These are phyloP conservation scores for Oncopodura yosiiana DNA, from an alignment of 1,140 invertebrate genomes.

Conservation along the genomic window DNA sequence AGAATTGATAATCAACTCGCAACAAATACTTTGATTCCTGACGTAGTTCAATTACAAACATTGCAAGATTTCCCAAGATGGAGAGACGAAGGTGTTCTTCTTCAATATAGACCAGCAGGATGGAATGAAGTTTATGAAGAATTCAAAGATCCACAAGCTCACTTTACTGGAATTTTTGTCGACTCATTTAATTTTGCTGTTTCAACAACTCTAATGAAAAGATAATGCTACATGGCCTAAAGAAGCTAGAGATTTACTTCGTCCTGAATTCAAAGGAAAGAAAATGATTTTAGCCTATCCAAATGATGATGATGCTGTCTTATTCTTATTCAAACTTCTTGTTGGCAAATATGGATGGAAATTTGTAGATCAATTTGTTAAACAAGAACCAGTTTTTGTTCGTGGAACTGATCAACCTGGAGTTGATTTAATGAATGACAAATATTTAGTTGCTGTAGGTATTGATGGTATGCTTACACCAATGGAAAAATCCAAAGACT, in stretches of 20 bases:
- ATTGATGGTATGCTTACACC: background rate
- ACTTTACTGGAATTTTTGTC: background rate
- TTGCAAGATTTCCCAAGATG: constrained; percentile 23
- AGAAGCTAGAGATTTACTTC: constrained; percentile 15
- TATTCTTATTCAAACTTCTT: constrained; percentile 18
- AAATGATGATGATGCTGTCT: constrained; percentile 27
- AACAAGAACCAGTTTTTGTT: constrained; percentile 4
- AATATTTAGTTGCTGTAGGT: background rate
- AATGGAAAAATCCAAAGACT: no score
- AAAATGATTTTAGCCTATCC: constrained; percentile 19
- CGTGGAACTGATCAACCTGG: constrained; percentile 7
- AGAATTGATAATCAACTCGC: constrained; percentile 19
- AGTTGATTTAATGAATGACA: background rate
- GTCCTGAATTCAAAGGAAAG: constrained; percentile 14
- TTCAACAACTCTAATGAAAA: constrained; percentile 2
- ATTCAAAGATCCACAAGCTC: constrained; percentile 15
- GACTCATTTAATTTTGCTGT: constrained; percentile 8
- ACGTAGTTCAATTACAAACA: constrained; percentile 20
- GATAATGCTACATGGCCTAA: constrained; percentile 7
- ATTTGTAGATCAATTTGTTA: background rate
- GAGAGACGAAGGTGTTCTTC: constrained; percentile 16
- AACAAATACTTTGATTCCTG: constrained; percentile 7
- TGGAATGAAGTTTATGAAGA: constrained; percentile 6
- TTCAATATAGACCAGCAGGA: constrained; percentile 9
- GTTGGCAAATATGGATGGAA: constrained; percentile 19